Conservation (phyloP, 2,113 vertebrate species). For the Okapia johnstoni region DNA sequence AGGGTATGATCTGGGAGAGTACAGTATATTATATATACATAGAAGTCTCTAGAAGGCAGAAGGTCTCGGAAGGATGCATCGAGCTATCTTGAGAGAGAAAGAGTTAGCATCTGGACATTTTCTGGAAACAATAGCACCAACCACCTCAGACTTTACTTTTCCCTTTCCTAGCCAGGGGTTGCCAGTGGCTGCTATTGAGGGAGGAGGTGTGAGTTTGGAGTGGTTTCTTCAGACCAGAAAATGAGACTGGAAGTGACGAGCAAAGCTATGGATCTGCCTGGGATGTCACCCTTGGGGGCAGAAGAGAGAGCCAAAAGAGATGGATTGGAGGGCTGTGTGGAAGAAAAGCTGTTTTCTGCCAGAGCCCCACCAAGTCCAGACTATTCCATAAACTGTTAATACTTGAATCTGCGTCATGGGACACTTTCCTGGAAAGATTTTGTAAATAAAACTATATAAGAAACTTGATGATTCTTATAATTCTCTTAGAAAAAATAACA, state of each 20-base stretch:
- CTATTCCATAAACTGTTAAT: not conserved
- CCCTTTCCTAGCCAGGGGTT: not conserved
- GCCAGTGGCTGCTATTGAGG: not conserved
- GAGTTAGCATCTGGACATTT: not conserved
- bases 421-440: not conserved
- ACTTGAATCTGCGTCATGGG: not conserved
- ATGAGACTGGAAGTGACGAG: not conserved
- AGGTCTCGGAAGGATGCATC: not conserved
- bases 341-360: not conserved
- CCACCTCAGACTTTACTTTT: not conserved
- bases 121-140: not conserved
- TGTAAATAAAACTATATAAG: not conserved
- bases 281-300: not conserved
- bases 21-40: not conserved
- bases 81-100: not conserved
- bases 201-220: not conserved
- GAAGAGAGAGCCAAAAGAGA: not conserved
- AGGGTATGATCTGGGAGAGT: not conserved
- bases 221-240: not conserved
- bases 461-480: not conserved
- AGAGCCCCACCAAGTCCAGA: not conserved
- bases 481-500: constrained; percentile 11
- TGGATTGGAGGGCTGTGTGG: not conserved
- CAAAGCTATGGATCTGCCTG: not conserved
- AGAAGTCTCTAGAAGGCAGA: not conserved